Conservation (phyloP, 2,797 vertebrate species). For the Pelochelys cantorii region DNA sequence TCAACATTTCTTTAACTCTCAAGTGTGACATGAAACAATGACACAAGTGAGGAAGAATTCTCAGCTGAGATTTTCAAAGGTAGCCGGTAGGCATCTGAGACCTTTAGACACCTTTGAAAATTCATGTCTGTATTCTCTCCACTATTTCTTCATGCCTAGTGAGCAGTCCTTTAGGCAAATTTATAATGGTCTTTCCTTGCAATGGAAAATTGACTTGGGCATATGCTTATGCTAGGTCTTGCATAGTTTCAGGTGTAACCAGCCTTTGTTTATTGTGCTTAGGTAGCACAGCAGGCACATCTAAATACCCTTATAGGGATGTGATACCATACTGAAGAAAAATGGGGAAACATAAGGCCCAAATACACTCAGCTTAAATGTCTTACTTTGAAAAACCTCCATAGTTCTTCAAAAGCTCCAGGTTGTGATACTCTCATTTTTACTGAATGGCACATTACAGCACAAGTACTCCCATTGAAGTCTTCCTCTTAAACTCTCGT, state of each 20-base stretch:
- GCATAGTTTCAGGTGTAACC: background rate
- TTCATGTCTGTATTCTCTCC: background rate
- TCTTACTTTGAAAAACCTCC: background rate
- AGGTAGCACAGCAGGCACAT: background rate
- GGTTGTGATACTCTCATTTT: background rate
- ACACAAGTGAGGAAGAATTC: background rate
- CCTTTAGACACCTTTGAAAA: background rate
- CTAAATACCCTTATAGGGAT: background rate
- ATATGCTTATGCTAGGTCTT: background rate
- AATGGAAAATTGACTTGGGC: background rate
- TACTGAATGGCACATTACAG: background rate
- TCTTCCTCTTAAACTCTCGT: background rate
- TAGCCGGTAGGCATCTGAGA: background rate
- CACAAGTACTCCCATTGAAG: background rate
- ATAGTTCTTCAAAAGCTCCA: background rate
- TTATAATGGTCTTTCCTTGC: background rate
- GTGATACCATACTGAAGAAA: background rate
- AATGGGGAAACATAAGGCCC: background rate
- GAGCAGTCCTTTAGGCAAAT: background rate
- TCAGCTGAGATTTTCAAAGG: background rate
- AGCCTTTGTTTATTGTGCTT: background rate
- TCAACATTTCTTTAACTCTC: background rate
- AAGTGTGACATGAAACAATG: background rate
- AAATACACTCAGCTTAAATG: background rate
- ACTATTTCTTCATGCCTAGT: background rate